phyloP scores from a whole-genome alignment of 2,113 vertebrate genomes.

The Ardeotis arabs region DNA sequence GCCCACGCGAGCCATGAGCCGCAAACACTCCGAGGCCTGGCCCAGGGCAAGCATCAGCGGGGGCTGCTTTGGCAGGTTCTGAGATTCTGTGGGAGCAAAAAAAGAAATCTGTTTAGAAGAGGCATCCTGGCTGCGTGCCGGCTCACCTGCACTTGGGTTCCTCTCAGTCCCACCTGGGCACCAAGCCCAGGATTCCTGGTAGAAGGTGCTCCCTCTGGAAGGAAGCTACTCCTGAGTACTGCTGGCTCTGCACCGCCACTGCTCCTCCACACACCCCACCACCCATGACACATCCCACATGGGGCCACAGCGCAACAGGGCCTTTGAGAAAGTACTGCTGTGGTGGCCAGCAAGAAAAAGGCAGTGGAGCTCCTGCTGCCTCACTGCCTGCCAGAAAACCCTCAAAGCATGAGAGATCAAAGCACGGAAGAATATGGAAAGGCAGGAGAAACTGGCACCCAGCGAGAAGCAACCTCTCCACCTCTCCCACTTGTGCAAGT shows the following conservation, averaged over 20 bases:
- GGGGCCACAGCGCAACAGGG: background rate
- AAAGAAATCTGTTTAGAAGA: background rate
- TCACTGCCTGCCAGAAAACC: background rate
- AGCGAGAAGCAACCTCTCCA: background rate
- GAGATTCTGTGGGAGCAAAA: conserved; percentile 85
- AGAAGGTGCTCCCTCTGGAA: background rate
- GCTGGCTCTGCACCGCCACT: background rate
- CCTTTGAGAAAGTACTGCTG: background rate
- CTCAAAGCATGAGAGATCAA: background rate
- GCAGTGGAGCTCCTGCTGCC: background rate
- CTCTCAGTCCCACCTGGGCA: background rate
- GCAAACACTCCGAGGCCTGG: conserved; percentile 96
- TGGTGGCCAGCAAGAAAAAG: background rate
- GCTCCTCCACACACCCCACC: background rate
- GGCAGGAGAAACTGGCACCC: background rate
- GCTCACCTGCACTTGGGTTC: background rate
- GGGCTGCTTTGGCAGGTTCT: conserved; percentile 98
- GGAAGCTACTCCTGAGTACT: background rate
- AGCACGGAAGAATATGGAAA: background rate
- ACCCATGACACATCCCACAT: accelerated
- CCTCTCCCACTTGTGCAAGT: background rate
- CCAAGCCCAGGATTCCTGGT: background rate
- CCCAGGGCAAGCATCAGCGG: conserved; percentile 96
- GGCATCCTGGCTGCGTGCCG: accelerated
- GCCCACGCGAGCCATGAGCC: conserved; percentile 94